A percentile compares a stretch with the other conserved stretches of the same genome.
These are phyloP conservation scores for Drosophila trichaetosa DNA, from an alignment of 2,888 invertebrate genomes.

Conservation along the genomic window DNA sequence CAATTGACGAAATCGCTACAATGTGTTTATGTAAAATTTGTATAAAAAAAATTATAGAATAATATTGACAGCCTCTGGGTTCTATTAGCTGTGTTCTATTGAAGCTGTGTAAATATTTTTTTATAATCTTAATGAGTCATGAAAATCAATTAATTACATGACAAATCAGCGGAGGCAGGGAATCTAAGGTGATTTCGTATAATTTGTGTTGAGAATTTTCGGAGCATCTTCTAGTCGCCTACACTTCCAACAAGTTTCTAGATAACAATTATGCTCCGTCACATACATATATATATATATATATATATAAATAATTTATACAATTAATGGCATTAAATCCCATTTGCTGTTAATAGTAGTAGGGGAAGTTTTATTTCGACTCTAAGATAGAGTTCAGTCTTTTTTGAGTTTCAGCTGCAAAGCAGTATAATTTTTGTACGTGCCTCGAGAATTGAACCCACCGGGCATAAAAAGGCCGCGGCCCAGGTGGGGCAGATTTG, in stretches of 20 bases:
- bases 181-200: background rate
- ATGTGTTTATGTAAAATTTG: background rate
- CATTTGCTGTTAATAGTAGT: slow-evolving; percentile 2
- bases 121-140: background rate
- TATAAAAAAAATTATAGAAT: background rate
- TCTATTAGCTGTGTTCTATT: background rate
- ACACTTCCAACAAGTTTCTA: background rate
- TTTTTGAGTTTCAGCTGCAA: slow-evolving; percentile 14
- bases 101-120: slow-evolving; percentile 10
- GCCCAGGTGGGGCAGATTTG: slow-evolving; percentile 31
- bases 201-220: background rate
- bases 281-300: background rate
- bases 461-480: slow-evolving; percentile 47
- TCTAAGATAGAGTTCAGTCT: slow-evolving; percentile 15
- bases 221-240: background rate
- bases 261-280: slow-evolving; percentile 1
- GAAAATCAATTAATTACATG: background rate
- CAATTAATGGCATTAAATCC: background rate
- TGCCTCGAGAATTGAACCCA: slow-evolving; percentile 47
- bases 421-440: slow-evolving; percentile 48
- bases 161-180: background rate
- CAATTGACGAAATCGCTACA: background rate
- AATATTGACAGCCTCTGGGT: slow-evolving; percentile 1
- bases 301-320: background rate
- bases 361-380: background rate